Base-by-base conservation (phyloP, 2,888 invertebrate species). In the Heliconius hortense region DNA sequence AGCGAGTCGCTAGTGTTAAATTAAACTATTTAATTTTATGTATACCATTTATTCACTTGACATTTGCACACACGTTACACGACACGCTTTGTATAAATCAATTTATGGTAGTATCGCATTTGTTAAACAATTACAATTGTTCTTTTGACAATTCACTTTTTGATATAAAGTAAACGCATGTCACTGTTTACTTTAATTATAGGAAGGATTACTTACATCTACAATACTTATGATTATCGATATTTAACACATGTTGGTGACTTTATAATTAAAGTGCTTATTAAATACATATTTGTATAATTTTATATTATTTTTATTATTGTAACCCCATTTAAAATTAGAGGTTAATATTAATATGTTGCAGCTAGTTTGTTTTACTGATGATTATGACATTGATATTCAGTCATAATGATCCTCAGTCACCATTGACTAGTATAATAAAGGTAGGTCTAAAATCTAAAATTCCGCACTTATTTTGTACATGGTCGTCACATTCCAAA, bases 1-100 rank as follows among this genome's bases (percentile, higher is more conserved):
- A 35, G 35, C 35, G 8, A 35, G 18, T 48, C 18, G 48, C 21
- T 63, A 21, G 18, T 67, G 43, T 21, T 64, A 76, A 77, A 77
- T 68, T 48, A 71, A 71, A 60, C 35, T 13, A 63, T 31, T 43
- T 24, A 2, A 66, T 35, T 59, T 73, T 76, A 74, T 73, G 64
- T 66, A 63, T 73, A 75, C 67, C 68, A 74, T 77, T 77, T 77
- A 77, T 77, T 77, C 73, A 72, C 67, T 74, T 74, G 70, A 72
- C 62, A 59, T 63, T 73, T 69, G 72, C 53, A 73, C 73, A 77
- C 68, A 74, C 48, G 48, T 48, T 48, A 48, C 48, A 48, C 31
- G 63, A 77, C 67, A 76, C 75, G 31, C 60, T 71, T 56, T 24
- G 72, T 73, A 71, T 68, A 71, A 76, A 71, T 71, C 53, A 70